Evolutionary conservation across 37 sponge, comb jelly and placozoan genomes (phyloP).

Genomic region (Crambe crambe): DNA sequence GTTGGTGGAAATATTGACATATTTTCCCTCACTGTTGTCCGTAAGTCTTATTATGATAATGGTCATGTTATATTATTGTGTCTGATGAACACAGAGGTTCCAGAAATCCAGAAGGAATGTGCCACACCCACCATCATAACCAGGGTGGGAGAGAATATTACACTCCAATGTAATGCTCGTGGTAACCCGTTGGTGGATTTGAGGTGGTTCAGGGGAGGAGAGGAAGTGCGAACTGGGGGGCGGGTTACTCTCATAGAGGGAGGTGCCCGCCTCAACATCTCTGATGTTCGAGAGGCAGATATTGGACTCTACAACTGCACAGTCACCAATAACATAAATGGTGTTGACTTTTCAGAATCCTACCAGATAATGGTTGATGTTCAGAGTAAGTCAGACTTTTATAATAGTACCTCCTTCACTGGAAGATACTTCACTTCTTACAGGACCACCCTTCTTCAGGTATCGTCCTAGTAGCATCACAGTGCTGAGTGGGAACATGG

Average conservation of each 20-base stretch:
- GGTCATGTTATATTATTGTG: background rate
- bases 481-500: constrained; percentile 13
- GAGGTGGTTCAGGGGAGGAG: background rate
- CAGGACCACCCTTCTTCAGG: constrained; percentile 34
- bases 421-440: no score
- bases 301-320: constrained; percentile 21
- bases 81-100: background rate
- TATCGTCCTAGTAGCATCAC: constrained; percentile 22
- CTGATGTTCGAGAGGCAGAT: background rate
- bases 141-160: background rate
- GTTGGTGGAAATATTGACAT: background rate
- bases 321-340: background rate
- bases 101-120: background rate
- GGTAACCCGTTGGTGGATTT: background rate
- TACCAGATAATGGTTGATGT: background rate
- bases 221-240: background rate
- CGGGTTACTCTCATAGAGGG: background rate
- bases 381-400: constrained; percentile 1
- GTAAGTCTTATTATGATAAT: background rate
- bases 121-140: background rate
- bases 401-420: no score
- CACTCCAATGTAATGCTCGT: background rate
- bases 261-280: background rate
- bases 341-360: background rate
- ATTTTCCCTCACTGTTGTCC: background rate